Percentiles rank a stretch among this genome's conserved stretches.
Evolutionary conservation across 1,140 invertebrate species (phyloP).

Genomic region (Vanessa atalanta): DNA sequence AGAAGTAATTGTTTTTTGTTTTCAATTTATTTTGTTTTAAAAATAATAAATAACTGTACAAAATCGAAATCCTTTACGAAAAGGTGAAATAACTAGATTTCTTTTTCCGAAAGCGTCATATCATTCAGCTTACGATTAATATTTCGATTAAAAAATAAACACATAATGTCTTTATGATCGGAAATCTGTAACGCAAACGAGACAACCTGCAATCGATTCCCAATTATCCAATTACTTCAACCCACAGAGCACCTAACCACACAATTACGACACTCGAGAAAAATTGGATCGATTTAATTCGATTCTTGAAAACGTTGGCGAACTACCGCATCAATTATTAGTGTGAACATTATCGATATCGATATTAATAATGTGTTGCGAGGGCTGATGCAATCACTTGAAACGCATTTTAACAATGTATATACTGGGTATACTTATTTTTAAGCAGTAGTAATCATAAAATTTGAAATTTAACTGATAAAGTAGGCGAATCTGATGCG

Average conservation of each 20-base stretch:
- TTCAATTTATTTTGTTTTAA: neutral
- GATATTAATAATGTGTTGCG: conserved; percentile 19
- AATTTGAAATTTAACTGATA: no score
- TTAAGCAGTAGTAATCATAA: no score
- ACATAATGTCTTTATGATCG: conserved; percentile 40
- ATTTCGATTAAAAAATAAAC: conserved; percentile 32
- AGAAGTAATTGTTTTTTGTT: neutral
- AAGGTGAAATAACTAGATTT: no score
- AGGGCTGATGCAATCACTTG: neutral
- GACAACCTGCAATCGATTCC: conserved; percentile 33
- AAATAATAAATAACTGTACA: neutral
- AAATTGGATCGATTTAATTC: conserved; percentile 41
- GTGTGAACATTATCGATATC: conserved; percentile 51
- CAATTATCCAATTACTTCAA: conserved; percentile 49
- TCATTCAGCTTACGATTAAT: neutral
- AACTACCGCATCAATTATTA: conserved; percentile 42
- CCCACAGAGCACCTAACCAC: conserved; percentile 43
- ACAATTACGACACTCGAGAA: conserved; percentile 40
- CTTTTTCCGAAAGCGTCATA: neutral
- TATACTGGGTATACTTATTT: neutral
- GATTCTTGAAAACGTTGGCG: conserved; percentile 40
- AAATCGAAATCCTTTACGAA: no score
- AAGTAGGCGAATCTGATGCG: no score
- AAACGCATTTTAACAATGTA: neutral
- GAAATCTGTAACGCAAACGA: conserved; percentile 32